Percentiles rank a stretch among this genome's conserved stretches.
Evolutionary conservation across 2,113 vertebrate species (phyloP).

Genomic region (Condylura cristata): DNA sequence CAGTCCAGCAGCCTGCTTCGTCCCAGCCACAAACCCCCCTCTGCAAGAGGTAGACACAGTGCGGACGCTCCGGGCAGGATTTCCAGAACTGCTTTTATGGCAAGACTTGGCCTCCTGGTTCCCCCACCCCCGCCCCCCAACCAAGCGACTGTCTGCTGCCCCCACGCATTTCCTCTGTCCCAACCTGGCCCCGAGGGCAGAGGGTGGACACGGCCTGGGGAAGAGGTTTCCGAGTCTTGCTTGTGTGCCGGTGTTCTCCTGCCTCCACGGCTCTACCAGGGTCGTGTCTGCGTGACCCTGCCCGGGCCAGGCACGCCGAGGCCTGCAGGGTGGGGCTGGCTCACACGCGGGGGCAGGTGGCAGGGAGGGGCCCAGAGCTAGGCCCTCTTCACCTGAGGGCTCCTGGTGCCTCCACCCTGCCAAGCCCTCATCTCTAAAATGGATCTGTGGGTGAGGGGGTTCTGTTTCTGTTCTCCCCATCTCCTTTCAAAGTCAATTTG

Average conservation of each 20-base stretch:
- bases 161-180: background rate
- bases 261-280: background rate
- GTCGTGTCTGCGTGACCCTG: rapidly evolving
- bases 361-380: background rate
- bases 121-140: no score
- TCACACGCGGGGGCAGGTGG: background rate
- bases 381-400: background rate
- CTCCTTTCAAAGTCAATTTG: background rate
- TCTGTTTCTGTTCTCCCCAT: background rate
- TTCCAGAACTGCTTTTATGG: background rate
- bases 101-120: background rate
- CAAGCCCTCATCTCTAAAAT: background rate
- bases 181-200: background rate
- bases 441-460: background rate
- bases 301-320: background rate
- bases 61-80: background rate
- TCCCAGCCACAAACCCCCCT: background rate
- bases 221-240: background rate
- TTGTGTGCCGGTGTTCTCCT: background rate
- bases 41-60: no score
- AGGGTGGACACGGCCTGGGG: no score
- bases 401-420: background rate
- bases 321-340: no score
- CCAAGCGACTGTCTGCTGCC: background rate
- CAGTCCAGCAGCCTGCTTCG: background rate